These are phyloP conservation scores for Anseranas semipalmata DNA, from an alignment of 2,113 vertebrate species.

Conservation along the genomic window DNA sequence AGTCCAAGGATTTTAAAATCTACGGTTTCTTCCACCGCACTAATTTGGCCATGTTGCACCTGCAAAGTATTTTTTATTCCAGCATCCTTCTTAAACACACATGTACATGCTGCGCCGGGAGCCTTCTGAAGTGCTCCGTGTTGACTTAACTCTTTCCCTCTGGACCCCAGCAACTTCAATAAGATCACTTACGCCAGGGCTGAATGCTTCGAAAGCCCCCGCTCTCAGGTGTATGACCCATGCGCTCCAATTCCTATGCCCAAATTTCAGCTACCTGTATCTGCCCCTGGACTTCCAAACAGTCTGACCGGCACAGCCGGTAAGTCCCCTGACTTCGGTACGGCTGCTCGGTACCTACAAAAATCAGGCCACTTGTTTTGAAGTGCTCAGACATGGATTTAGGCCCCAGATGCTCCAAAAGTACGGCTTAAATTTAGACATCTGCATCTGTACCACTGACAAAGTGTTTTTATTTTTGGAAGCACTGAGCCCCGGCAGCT, in stretches of 20 bases:
- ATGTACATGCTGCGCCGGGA: slow-evolving; percentile 52
- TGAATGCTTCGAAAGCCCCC: not conserved
- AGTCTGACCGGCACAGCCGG: rapidly evolving
- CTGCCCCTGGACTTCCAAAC: not conserved
- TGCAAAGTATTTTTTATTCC: slow-evolving; percentile 62
- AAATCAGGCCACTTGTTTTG: slow-evolving; percentile 36
- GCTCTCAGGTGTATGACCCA: not conserved
- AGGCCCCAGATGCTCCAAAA: slow-evolving; percentile 42
- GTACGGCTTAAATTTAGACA: slow-evolving; percentile 55
- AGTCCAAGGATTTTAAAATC: slow-evolving; percentile 1
- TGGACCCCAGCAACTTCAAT: not conserved
- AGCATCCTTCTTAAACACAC: slow-evolving; percentile 54
- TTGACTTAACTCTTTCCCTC: slow-evolving; percentile 60
- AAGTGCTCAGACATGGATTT: slow-evolving; percentile 18
- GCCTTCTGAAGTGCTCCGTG: slow-evolving; percentile 47
- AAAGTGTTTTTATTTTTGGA: slow-evolving; percentile 63
- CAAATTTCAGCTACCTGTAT: not conserved
- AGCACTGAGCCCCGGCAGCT: slow-evolving; percentile 34
- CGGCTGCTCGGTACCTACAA: not conserved
- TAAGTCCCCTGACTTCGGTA: not conserved
- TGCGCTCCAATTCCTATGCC: not conserved
- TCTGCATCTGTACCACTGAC: slow-evolving; percentile 48
- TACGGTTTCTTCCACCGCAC: not conserved
- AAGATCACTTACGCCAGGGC: not conserved
- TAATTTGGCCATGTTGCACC: slow-evolving; percentile 47